Base-by-base conservation (phyloP, 2,797 vertebrate genomes). In the Diplodus puntazzo region DNA sequence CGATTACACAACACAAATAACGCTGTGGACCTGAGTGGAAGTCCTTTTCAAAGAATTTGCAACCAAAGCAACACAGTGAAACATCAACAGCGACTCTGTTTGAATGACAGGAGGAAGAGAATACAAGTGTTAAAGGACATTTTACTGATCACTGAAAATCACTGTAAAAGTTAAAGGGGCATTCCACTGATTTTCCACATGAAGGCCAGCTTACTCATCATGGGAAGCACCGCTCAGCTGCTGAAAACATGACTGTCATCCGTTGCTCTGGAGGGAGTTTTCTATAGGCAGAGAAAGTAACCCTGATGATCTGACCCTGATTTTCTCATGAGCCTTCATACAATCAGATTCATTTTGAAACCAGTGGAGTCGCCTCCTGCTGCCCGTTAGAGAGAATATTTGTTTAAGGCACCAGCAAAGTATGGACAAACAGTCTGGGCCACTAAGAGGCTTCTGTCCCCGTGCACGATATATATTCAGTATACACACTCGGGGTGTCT, bases 21-120 rank as follows among this genome's bases (percentile, higher is more conserved):
- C 55, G 63, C 21, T 16, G 27, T 57, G 34, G 66, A 68, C 61
- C 45, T 60, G 34, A 80, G 14, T 55, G 57, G 20, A 85, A 87
- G 55, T 64, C 65, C 34, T 18, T 39, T 18, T 45, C 49, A 54
- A 12, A 69, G 58, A 68, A 34, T 34, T 8, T 21, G 11, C 18
- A 69, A 69, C 42, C 13, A 9, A 55, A 76, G 52, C 23, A 25
- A 68, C 68, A n/a, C 12, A 34, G 58, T 27, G 30, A 46, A 66
- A 73, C 27, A 46, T 73, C 55, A 75, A 27, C 62, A 60, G 34
- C 23, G 25, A 11, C 11, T 66, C 30, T 70, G 63, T 78, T 50
- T 67, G 39, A 10, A 14, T 27, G 49, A 12, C 10, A 65, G 39
- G 23, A 75, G n/a, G 25, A 25, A 9, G 34, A 9, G 34, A 34